phyloP scores from a whole-genome alignment of 2,888 invertebrate genomes.

The Monoplex corrugatus region DNA sequence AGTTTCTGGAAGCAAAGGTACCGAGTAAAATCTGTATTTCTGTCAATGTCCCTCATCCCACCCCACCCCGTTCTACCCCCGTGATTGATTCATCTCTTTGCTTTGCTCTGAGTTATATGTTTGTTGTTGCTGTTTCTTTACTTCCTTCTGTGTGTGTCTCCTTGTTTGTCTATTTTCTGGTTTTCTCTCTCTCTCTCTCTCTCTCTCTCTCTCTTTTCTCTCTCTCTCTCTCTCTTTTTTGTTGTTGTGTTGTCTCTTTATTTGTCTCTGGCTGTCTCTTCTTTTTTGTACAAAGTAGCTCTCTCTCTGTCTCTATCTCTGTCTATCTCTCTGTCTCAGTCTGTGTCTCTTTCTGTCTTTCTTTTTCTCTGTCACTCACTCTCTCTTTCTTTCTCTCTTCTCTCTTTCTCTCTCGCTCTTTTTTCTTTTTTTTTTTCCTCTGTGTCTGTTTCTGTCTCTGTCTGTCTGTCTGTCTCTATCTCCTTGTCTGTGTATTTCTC shows the following conservation, averaged over 20 bases:
- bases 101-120: no score
- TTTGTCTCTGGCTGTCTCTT: background rate
- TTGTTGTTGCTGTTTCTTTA: no score
- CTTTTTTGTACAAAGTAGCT: background rate
- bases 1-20: no score
- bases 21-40: no score
- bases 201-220: background rate
- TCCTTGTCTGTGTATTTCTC: background rate
- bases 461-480: background rate
- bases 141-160: no score
- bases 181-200: constrained; percentile 13
- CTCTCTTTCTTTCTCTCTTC: background rate
- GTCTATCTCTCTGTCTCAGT: background rate
- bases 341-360: background rate
- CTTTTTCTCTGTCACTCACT: background rate
- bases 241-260: background rate
- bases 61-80: no score
- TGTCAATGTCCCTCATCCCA: no score
- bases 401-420: background rate
- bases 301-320: background rate
- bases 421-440: background rate
- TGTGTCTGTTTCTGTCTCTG: no score
- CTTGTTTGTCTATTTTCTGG: background rate
- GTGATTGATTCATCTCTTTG: no score
- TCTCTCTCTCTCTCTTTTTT: background rate